These are phyloP conservation scores for Motacilla tschutschensis DNA, from an alignment of 2,113 vertebrate genomes.

Conservation along the genomic window DNA sequence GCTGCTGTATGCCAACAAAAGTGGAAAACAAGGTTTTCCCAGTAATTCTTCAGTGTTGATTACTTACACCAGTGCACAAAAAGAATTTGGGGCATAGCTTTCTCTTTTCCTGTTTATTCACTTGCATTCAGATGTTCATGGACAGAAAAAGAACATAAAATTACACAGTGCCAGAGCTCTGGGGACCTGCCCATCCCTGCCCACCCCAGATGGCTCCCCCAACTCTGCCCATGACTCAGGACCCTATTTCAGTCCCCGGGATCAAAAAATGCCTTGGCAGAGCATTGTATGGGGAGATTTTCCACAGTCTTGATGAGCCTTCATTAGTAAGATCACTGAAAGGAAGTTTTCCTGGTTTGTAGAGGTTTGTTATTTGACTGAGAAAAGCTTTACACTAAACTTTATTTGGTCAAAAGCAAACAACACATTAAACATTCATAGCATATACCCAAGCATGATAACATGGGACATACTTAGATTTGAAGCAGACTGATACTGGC, in stretches of 20 bases:
- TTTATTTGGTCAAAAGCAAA: slow-evolving; percentile 22
- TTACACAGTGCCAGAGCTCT: not conserved
- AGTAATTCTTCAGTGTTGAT: not conserved
- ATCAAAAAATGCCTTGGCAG: fast-evolving
- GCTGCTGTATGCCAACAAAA: not conserved
- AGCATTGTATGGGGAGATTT: not conserved
- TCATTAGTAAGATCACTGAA: not conserved
- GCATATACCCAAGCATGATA: not conserved
- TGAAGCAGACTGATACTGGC: slow-evolving; percentile 29
- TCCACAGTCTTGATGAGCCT: not conserved
- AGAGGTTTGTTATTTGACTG: not conserved
- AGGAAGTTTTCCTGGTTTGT: not conserved
- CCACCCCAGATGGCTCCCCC: fast-evolving
- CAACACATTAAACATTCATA: slow-evolving; percentile 47
- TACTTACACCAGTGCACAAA: not conserved
- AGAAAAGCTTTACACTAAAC: not conserved
- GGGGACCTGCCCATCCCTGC: not conserved
- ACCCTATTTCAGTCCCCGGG: not conserved
- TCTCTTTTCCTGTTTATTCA: not conserved
- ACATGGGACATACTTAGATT: slow-evolving; percentile 12
- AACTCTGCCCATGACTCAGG: not conserved
- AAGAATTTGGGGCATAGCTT: not conserved
- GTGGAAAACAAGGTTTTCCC: not conserved
- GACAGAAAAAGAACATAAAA: not conserved
- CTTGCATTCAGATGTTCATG: not conserved